These are phyloP conservation scores for Drosophila niveifrons DNA, from an alignment of 2,888 invertebrate genomes.

Conservation along the genomic window DNA sequence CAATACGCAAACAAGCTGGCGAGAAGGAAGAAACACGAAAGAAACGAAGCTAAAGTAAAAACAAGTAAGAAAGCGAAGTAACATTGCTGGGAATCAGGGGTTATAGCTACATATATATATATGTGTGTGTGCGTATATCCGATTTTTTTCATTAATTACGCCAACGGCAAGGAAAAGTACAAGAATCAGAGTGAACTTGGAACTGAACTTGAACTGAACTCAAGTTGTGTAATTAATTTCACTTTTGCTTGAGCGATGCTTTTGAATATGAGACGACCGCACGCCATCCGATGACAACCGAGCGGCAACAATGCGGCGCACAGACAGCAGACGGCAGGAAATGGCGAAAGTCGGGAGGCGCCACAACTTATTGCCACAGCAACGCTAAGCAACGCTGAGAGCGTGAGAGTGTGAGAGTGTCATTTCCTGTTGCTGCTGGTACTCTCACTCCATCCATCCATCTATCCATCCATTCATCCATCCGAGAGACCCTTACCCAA, in stretches of 20 bases:
- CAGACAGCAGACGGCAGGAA: background rate
- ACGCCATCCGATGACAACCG: conserved; percentile 60
- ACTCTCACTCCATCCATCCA: background rate
- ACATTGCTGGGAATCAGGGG: background rate
- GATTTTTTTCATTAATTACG: conserved; percentile 70
- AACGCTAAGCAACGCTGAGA: conserved; percentile 13
- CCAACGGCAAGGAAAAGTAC: conserved; percentile 38
- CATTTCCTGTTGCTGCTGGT: conserved; percentile 56
- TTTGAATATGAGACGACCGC: conserved; percentile 70
- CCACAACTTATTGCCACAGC: conserved; percentile 25
- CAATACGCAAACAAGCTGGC: conserved; percentile 42
- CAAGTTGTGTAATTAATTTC: conserved; percentile 77
- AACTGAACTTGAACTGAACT: conserved; percentile 46
- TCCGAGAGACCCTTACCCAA: background rate
- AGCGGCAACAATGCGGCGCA: background rate
- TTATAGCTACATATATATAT: no score
- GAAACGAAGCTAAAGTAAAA: background rate
- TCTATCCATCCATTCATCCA: background rate
- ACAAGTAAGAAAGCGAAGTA: conserved; percentile 2
- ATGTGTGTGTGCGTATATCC: conserved; percentile 13
- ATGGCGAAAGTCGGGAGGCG: conserved; percentile 9
- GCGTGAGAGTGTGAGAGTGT: conserved; percentile 48
- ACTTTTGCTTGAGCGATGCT: conserved; percentile 78
- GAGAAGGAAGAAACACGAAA: background rate
- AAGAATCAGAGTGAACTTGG: conserved; percentile 31